Percentiles rank a stretch among this genome's conserved stretches.
Conservation (phyloP, 35 echinoderm and acorn worm genomes). For the Apostichopus californicus region DNA sequence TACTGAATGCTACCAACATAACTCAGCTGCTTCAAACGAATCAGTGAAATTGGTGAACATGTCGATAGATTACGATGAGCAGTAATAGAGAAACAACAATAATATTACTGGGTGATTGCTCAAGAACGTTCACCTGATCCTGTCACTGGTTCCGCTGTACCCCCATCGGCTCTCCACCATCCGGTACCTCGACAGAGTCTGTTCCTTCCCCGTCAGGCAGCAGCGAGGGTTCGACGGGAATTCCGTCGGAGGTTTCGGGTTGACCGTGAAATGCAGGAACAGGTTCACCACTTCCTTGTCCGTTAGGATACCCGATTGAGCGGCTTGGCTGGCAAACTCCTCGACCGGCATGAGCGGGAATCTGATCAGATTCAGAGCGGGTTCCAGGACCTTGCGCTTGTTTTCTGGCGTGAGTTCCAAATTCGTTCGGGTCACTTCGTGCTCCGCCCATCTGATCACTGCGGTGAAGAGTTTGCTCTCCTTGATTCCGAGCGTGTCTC, state of each 20-base stretch:
- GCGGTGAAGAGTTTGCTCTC: conserved; percentile 95
- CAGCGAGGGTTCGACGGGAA: conserved; percentile 94
- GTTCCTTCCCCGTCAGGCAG: conserved; percentile 99
- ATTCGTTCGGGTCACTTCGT: conserved; percentile 76
- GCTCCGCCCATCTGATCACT: conserved; percentile 84
- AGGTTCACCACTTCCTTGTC: conserved; percentile 96
- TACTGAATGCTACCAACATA: no score
- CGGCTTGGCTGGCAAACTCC: conserved; percentile 93
- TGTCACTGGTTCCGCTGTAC: conserved; percentile 96
- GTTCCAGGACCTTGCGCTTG: conserved; percentile 77
- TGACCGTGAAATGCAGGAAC: conserved; percentile 97
- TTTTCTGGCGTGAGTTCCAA: conserved; percentile 80
- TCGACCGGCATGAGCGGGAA: conserved; percentile 99
- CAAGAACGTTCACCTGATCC: conserved; percentile 73
- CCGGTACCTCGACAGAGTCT: conserved; percentile 74
- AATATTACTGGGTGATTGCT: no score
- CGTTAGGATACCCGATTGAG: conserved; percentile 88
- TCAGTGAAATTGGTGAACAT: no score
- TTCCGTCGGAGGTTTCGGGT: conserved; percentile 90
- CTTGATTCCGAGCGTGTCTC: conserved; percentile 92
- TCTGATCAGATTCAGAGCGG: conserved; percentile 84
- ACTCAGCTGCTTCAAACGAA: no score
- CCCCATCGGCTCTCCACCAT: conserved; percentile 96
- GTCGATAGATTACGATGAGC: no score
- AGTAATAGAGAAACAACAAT: no score